These are phyloP conservation scores for Heterohyrax brucei DNA, from an alignment of 2,797 vertebrate species.

Conservation along the genomic window DNA sequence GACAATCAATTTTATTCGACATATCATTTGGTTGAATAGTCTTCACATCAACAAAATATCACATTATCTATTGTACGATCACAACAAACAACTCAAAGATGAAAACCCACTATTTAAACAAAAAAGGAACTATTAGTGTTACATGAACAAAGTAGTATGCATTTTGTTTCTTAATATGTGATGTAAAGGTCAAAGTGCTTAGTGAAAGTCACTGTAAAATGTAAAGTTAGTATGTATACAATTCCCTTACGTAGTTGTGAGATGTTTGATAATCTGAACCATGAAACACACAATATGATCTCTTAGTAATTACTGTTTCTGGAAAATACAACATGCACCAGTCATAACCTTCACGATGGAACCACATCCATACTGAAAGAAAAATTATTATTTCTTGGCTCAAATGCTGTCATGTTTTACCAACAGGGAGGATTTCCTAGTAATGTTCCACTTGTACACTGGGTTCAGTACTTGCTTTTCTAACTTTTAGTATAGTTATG, in stretches of 20 bases:
- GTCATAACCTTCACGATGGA: background rate
- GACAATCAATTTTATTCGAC: conserved; percentile 47
- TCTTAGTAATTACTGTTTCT: background rate
- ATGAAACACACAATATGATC: background rate
- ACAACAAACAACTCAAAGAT: background rate
- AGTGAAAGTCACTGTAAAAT: background rate
- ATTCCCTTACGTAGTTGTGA: background rate
- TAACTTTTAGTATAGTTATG: accelerated
- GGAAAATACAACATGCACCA: background rate
- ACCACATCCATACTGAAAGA: background rate
- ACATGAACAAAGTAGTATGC: background rate
- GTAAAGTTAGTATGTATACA: background rate
- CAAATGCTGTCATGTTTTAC: background rate
- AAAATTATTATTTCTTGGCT: background rate
- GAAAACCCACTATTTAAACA: conserved; percentile 22
- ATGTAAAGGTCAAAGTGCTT: background rate
- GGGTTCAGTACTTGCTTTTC: background rate
- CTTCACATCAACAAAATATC: conserved; percentile 33
- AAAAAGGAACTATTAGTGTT: background rate
- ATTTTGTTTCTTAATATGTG: conserved; percentile 5
- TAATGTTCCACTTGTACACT: accelerated
- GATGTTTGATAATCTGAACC: conserved; percentile 12
- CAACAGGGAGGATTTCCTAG: background rate
- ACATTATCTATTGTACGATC: background rate
- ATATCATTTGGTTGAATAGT: conserved; percentile 35